phyloP scores from a whole-genome alignment of 1,140 invertebrate genomes.

The Campodea augens region DNA sequence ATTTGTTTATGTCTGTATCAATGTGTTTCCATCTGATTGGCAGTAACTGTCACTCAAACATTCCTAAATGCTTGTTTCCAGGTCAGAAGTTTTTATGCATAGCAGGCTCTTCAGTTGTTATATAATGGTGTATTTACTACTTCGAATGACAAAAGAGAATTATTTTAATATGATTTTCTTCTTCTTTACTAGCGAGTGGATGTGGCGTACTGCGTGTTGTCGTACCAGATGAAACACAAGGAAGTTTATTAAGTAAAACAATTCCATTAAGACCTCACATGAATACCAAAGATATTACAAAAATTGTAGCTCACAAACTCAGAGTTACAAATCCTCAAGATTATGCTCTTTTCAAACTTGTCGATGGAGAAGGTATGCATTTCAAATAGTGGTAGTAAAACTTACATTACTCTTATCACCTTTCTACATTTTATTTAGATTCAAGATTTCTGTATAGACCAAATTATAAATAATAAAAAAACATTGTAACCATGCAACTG shows the following conservation, averaged over 20 bases:
- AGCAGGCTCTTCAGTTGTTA: too few relatives aligned
- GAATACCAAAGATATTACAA: constrained; percentile 75
- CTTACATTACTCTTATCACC: constrained; percentile 1
- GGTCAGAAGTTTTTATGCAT: too few relatives aligned
- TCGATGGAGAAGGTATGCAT: constrained; percentile 63
- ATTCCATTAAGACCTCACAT: constrained; percentile 78
- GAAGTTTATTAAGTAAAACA: constrained; percentile 73
- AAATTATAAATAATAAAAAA: neutral
- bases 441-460: neutral
- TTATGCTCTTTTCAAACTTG: constrained; percentile 79
- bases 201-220: too few relatives aligned
- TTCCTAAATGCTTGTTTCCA: too few relatives aligned
- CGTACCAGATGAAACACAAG: constrained; percentile 78
- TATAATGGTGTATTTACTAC: too few relatives aligned
- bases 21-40: too few relatives aligned
- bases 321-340: constrained; percentile 89
- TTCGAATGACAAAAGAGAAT: too few relatives aligned
- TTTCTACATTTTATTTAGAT: neutral
- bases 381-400: too few relatives aligned
- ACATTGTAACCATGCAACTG: too few relatives aligned
- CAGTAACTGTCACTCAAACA: too few relatives aligned
- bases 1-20: too few relatives aligned
- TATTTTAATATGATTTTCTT: constrained; percentile 10
- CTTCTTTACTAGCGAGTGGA: constrained; percentile 24
- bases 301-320: constrained; percentile 80